Evolutionary conservation across 2,888 invertebrate genomes (phyloP), one percentile per base, ranked within the genome.

Genomic region (Cenopis cana): DNA sequence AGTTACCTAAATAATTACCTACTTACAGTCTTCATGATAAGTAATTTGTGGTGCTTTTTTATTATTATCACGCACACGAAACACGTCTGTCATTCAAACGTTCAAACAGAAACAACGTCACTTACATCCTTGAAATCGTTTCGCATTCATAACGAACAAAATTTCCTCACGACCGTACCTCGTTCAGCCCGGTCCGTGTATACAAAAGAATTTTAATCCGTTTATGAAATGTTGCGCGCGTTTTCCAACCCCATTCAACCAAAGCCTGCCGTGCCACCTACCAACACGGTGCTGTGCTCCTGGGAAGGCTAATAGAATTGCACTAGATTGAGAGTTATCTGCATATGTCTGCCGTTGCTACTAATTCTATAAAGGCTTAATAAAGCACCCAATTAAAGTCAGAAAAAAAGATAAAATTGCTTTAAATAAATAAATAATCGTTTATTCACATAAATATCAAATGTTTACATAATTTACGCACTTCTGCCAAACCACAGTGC

Each of bases 131-230:
- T 11, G 29, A 60, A 60, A 29, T 60, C 29, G 46, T 46, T 60
- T 29, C 24, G n/a, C 59, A 41, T 59, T 61, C 18, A 17, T 12
- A 49, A 49, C 24, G 11, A 12, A 14, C 62, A 50, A 62, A 33
- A 36, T 52, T 50, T 52, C n/a, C 62, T 62, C 62, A 52, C 50
- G 8, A 36, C 36, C 50, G 36, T 18, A 10, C 36, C 50, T 18
- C 18, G 33, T 41, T 24, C 46, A 6, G 46, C 60, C 1, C 18
- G 2, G 62, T 14, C 36, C 36, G 50, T 62, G 62, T 62, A 38
- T 52, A 52, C 62, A 62, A 62, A 62, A 52, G 50, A 38, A 62
- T 52, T 62, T 52, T 52, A 62, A 62, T 62, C 36, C 62, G 20
- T 62, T 62, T 62, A 62, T 52, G 62, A 52, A 52, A 50, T 50